These are phyloP conservation scores for Saturnia pavonia DNA, from an alignment of 2,888 invertebrate genomes.

Conservation along the genomic window DNA sequence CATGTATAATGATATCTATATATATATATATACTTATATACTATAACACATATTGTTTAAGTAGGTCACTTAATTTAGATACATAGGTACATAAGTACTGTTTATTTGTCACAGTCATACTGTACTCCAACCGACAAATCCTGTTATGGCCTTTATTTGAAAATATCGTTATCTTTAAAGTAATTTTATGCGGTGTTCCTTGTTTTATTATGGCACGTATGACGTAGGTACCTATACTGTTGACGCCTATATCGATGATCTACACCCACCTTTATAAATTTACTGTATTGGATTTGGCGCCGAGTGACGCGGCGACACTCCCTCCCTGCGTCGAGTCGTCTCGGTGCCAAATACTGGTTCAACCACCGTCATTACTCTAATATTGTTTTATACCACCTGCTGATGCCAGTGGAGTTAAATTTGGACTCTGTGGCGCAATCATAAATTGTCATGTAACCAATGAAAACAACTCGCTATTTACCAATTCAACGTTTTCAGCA, in stretches of 20 bases:
- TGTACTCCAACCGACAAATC: no score
- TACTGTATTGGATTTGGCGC: not conserved
- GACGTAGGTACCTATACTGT: not conserved
- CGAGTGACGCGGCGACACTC: slow-evolving; percentile 22
- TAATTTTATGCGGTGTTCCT: not conserved
- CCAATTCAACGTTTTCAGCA: no score
- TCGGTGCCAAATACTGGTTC: slow-evolving; percentile 17
- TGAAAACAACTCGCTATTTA: no score
- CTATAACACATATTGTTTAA: no score
- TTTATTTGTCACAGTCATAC: no score
- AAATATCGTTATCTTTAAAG: not conserved
- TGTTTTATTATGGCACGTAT: not conserved
- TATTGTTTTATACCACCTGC: slow-evolving; percentile 1
- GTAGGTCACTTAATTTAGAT: no score
- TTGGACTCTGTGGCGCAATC: not conserved
- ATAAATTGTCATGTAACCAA: not conserved
- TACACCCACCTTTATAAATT: not conserved
- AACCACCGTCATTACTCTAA: not conserved
- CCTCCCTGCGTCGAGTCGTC: slow-evolving; percentile 18
- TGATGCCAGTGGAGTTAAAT: not conserved
- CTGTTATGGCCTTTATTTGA: no score
- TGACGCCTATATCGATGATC: not conserved
- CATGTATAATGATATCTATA: no score
- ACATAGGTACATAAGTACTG: no score
- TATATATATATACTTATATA: no score